phyloP scores from a whole-genome alignment of 2,797 vertebrate genomes.

The Sebastes nivosus region DNA sequence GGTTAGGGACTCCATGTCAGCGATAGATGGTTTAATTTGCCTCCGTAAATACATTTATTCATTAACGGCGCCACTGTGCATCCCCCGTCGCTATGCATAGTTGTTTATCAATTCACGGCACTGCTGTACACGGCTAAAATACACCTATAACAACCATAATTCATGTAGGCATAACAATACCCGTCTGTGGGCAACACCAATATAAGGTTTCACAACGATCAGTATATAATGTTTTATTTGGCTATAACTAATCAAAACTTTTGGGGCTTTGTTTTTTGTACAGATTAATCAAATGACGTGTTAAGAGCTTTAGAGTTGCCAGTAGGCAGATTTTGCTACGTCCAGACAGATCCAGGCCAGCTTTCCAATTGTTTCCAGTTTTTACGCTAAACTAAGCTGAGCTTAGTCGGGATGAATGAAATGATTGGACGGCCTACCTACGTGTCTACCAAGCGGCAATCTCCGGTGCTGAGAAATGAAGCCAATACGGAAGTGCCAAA shows the following conservation, averaged over 20 bases:
- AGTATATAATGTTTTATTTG: background rate
- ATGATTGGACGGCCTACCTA: background rate
- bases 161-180: too few relatives aligned
- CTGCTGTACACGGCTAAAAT: too few relatives aligned
- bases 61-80: too few relatives aligned
- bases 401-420: background rate
- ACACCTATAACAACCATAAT: too few relatives aligned
- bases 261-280: background rate
- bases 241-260: background rate
- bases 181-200: background rate
- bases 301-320: background rate
- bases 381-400: background rate
- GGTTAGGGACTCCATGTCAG: too few relatives aligned
- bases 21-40: too few relatives aligned
- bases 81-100: too few relatives aligned
- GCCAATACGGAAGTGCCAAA: too few relatives aligned
- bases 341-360: background rate
- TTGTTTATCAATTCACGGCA: too few relatives aligned
- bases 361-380: too few relatives aligned
- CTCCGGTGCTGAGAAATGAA: too few relatives aligned
- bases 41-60: accelerated
- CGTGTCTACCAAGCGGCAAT: background rate
- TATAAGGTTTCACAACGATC: background rate
- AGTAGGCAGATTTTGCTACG: background rate
- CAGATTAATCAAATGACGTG: too few relatives aligned